phyloP scores from a whole-genome alignment of 2,797 vertebrate genomes.

The Enteromius viviparus region DNA sequence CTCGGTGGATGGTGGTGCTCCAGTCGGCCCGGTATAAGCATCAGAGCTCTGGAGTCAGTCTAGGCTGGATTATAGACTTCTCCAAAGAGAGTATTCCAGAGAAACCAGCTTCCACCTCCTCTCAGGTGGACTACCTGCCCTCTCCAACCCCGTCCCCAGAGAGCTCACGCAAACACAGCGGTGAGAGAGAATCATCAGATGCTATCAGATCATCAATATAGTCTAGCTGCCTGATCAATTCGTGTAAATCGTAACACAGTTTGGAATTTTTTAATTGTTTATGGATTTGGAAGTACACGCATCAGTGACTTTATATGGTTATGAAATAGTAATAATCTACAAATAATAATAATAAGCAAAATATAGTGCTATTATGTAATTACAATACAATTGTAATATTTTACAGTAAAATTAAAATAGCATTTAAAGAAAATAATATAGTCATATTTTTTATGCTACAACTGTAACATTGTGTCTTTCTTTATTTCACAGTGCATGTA shows the following conservation, averaged over 20 bases:
- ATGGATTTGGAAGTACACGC: background rate
- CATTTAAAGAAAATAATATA: background rate
- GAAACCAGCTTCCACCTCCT: slow-evolving; percentile 77
- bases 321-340: background rate
- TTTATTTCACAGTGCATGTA: background rate
- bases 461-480: background rate
- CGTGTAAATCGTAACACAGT: background rate
- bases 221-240: background rate
- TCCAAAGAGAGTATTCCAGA: slow-evolving; percentile 72
- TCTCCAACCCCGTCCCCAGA: slow-evolving; percentile 86
- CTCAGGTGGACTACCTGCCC: slow-evolving; percentile 84
- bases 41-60: slow-evolving; percentile 81
- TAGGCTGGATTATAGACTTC: slow-evolving; percentile 84
- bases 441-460: background rate
- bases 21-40: slow-evolving; percentile 92
- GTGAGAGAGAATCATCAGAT: slow-evolving; percentile 66
- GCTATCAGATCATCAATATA: background rate
- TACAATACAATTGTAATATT: background rate
- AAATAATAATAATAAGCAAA: background rate
- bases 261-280: background rate
- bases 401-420: background rate
- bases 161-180: slow-evolving; percentile 78
- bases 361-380: background rate
- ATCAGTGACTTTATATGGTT: background rate
- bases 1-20: slow-evolving; percentile 91